phyloP scores from a whole-genome alignment of 2,113 vertebrate genomes.

The Eubucco bourcierii region DNA sequence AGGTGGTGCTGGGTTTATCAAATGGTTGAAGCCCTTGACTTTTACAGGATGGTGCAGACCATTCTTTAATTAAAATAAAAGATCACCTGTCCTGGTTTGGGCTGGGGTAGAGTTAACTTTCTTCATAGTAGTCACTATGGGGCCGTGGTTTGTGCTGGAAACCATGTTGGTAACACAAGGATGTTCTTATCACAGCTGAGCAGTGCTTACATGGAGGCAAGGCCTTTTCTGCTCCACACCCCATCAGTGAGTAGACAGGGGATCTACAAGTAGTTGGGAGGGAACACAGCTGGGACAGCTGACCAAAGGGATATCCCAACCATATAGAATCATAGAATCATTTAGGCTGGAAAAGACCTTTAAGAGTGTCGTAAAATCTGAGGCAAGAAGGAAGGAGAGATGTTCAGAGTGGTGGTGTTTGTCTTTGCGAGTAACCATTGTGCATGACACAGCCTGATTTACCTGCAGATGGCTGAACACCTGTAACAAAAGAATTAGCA shows the following conservation, averaged over 20 bases:
- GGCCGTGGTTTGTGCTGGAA: not conserved
- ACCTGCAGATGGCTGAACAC: not conserved
- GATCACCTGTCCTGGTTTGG: not conserved
- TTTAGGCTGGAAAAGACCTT: too few relatives aligned
- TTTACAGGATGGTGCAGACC: not conserved
- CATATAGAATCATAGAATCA: too few relatives aligned
- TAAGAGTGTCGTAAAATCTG: not conserved
- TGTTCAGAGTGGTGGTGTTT: not conserved
- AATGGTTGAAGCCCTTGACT: not conserved
- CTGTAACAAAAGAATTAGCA: not conserved
- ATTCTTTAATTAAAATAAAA: conserved; percentile 15
- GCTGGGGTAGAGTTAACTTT: not conserved
- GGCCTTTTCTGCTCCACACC: not conserved
- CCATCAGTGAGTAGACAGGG: not conserved
- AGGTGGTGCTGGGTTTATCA: not conserved
- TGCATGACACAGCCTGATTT: not conserved
- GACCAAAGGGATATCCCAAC: not conserved
- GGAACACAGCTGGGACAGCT: not conserved
- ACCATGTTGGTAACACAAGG: not conserved
- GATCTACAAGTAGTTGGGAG: not conserved
- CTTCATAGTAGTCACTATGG: not conserved
- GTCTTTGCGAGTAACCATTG: not conserved
- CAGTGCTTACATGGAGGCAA: not conserved
- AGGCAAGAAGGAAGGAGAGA: not conserved
- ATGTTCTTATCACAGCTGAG: not conserved